These are phyloP conservation scores for Chloroceryle inda DNA, from an alignment of 2,797 vertebrate genomes.

Conservation along the genomic window DNA sequence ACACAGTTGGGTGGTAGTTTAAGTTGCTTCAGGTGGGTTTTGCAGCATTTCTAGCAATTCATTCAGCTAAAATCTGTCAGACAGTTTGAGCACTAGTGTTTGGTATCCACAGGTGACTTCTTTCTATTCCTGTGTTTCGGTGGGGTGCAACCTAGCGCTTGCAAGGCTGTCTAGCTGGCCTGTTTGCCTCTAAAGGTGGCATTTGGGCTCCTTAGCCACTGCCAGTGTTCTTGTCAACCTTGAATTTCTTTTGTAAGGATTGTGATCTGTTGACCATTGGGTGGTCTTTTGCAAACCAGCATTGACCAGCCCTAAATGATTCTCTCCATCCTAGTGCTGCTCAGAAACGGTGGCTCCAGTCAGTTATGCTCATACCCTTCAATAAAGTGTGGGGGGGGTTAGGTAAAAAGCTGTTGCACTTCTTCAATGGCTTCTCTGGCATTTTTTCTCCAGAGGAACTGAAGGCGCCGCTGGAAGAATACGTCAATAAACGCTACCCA, in stretches of 20 bases:
- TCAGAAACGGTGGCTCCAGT: not conserved
- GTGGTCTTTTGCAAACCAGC: too few relatives aligned
- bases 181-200: not conserved
- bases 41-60: not conserved
- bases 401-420: not conserved
- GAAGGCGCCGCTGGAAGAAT: conserved; percentile 94
- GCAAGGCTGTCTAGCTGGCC: not conserved
- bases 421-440: not conserved
- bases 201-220: not conserved
- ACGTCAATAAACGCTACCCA: conserved; percentile 94
- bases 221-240: not conserved
- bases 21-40: not conserved
- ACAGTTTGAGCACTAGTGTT: too few relatives aligned
- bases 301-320: fast-evolving
- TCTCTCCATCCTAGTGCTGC: not conserved
- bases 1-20: not conserved
- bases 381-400: not conserved
- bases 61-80: not conserved
- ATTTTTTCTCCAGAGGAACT: conserved; percentile 87
- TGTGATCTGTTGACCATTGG: fast-evolving
- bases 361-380: fast-evolving
- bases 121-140: not conserved
- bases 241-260: not conserved
- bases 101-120: fast-evolving
- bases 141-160: not conserved